These are phyloP conservation scores for Tanytarsus gracilentus DNA, from an alignment of 2,888 invertebrate species.

Conservation along the genomic window DNA sequence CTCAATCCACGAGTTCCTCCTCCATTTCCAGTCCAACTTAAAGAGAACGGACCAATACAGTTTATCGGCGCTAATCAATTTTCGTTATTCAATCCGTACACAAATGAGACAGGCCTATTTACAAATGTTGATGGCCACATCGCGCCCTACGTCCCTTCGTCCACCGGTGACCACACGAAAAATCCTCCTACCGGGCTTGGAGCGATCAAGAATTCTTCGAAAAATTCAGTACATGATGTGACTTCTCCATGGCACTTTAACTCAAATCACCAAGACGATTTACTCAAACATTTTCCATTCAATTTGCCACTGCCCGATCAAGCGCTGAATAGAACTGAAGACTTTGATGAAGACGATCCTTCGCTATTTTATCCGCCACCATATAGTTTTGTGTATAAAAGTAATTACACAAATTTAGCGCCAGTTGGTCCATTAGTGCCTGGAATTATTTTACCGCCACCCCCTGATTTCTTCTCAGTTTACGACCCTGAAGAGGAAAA, in stretches of 20 bases:
- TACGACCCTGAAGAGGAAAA: conserved; percentile 22
- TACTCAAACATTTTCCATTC: conserved; percentile 25
- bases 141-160: conserved; percentile 34
- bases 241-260: conserved; percentile 49
- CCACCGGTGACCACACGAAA: conserved; percentile 38
- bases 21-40: conserved; percentile 86
- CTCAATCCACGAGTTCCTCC: conserved; percentile 75
- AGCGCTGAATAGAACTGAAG: conserved; percentile 57
- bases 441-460: conserved; percentile 79
- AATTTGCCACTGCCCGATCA: conserved; percentile 44
- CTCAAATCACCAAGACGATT: conserved; percentile 33
- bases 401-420: conserved; percentile 63
- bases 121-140: conserved; percentile 46
- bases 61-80: conserved; percentile 68
- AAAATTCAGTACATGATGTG: conserved; percentile 57
- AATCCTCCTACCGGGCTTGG: conserved; percentile 51
- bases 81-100: conserved; percentile 47
- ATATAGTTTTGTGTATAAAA: conserved; percentile 76
- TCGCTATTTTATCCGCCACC: conserved; percentile 86
- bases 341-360: conserved; percentile 83
- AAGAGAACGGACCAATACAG: conserved; percentile 76
- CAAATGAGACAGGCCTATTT: conserved; percentile 60
- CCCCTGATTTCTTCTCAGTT: conserved; percentile 65
- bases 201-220: conserved; percentile 40
- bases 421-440: conserved; percentile 81